Evolutionary conservation across 1,140 invertebrate genomes (phyloP).

Genomic region (Holcopasites calliopsidis): DNA sequence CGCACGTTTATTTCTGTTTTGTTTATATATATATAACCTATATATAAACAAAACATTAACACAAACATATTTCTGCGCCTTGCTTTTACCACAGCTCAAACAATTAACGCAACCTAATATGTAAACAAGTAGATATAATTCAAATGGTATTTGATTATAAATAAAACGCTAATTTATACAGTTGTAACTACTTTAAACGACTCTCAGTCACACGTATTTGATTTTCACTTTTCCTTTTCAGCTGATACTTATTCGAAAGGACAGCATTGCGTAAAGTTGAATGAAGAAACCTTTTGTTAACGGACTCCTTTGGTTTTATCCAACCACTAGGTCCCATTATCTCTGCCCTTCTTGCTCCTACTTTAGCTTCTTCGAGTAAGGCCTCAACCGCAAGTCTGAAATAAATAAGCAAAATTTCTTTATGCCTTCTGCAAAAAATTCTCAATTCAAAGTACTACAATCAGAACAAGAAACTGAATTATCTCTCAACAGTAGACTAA

Average conservation of each 20-base stretch:
- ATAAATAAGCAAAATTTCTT: too few relatives aligned
- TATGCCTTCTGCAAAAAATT: too few relatives aligned
- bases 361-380: conserved; percentile 82
- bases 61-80: too few relatives aligned
- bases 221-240: conserved; percentile 48
- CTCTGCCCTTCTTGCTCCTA: conserved; percentile 82
- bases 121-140: background rate
- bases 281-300: conserved; percentile 82
- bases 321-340: conserved; percentile 83
- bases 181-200: conserved; percentile 29
- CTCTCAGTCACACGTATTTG: conserved; percentile 20
- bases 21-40: too few relatives aligned
- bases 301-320: conserved; percentile 81
- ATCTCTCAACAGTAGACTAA: too few relatives aligned
- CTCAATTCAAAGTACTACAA: too few relatives aligned
- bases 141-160: too few relatives aligned
- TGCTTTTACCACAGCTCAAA: too few relatives aligned
- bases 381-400: conserved; percentile 82
- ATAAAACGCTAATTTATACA: background rate
- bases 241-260: conserved; percentile 69
- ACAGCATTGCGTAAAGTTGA: conserved; percentile 75
- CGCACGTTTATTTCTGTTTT: too few relatives aligned
- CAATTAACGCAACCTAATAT: background rate
- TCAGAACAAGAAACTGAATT: too few relatives aligned
- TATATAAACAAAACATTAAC: too few relatives aligned